phyloP scores from a whole-genome alignment of 2,888 invertebrate genomes.

The Hemistola chrysoprasaria region DNA sequence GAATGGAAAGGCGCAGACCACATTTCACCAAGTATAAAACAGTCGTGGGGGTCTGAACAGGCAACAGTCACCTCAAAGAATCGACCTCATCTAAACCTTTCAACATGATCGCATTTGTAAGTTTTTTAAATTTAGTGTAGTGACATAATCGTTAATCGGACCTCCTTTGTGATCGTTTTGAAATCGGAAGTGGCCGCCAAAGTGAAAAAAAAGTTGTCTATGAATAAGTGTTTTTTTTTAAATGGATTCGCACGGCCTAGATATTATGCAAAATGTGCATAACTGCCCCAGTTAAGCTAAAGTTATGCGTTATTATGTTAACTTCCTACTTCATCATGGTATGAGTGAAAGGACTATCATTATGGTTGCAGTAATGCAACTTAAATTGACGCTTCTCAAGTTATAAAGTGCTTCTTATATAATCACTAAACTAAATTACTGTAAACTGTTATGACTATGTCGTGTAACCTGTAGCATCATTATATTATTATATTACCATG shows the following conservation, averaged over 20 bases:
- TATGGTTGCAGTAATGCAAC: slow-evolving; percentile 9
- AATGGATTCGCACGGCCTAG: background rate
- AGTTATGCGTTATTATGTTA: slow-evolving; percentile 13
- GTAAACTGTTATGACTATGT: too few relatives aligned
- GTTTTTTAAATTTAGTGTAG: slow-evolving; percentile 39
- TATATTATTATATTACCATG: too few relatives aligned
- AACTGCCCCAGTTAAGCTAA: background rate
- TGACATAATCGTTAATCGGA: slow-evolving; percentile 17
- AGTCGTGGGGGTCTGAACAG: slow-evolving; percentile 52
- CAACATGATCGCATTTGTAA: slow-evolving; percentile 80
- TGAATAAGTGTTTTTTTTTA: background rate
- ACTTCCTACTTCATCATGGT: slow-evolving; percentile 23
- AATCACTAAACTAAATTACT: too few relatives aligned
- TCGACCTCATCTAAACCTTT: slow-evolving; percentile 57
- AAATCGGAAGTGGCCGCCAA: slow-evolving; percentile 12
- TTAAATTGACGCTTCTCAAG: slow-evolving; percentile 4
- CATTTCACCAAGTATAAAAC: slow-evolving; percentile 80
- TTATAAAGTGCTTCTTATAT: background rate
- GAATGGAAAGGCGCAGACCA: slow-evolving; percentile 70
- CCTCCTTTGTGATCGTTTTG: slow-evolving; percentile 5
- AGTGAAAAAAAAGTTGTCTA: slow-evolving; percentile 14
- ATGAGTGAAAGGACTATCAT: slow-evolving; percentile 32
- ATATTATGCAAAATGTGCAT: slow-evolving; percentile 3
- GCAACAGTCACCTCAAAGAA: slow-evolving; percentile 69
- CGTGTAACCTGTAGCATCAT: too few relatives aligned